These are phyloP conservation scores for Cyprinella venusta DNA, from an alignment of 2,797 vertebrate genomes.

Conservation along the genomic window DNA sequence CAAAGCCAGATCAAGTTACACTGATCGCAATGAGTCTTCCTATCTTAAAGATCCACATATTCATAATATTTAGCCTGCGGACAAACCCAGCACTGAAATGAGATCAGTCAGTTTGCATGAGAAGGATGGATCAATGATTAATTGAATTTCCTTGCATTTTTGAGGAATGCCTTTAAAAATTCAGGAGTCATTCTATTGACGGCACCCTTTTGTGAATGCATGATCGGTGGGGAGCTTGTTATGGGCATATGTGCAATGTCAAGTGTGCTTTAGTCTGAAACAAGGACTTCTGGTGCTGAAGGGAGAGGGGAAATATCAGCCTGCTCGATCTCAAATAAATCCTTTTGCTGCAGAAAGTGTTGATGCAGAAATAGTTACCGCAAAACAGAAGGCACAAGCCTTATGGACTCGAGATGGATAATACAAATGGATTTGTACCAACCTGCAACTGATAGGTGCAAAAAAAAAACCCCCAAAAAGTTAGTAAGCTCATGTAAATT, in stretches of 20 bases:
- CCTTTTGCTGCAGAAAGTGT: constrained; percentile 18
- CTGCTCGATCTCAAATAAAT: constrained; percentile 8
- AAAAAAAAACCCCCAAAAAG: neutral
- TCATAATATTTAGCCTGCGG: constrained; percentile 25
- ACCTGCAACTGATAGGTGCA: neutral
- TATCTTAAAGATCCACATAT: constrained; percentile 16
- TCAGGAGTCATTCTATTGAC: constrained; percentile 29
- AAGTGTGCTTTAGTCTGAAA: constrained; percentile 28
- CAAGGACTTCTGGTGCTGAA: constrained; percentile 33
- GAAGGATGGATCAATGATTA: constrained; percentile 30
- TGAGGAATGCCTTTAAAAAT: constrained; percentile 39
- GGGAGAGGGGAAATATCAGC: constrained; percentile 31
- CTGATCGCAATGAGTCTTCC: neutral
- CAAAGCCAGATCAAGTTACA: neutral
- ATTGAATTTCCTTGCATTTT: constrained; percentile 31
- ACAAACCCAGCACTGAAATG: constrained; percentile 23
- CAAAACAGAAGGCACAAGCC: constrained; percentile 25
- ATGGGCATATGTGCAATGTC: constrained; percentile 17
- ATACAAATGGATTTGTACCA: neutral
- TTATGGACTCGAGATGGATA: neutral
- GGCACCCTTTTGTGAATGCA: constrained; percentile 11
- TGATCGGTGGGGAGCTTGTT: constrained; percentile 22
- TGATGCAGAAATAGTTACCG: constrained; percentile 39
- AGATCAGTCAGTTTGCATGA: constrained; percentile 30
- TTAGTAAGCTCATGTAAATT: constrained; percentile 1